Evolutionary conservation across 2,797 vertebrate species (phyloP), one percentile per base, ranked within the genome.

Genomic region (Sandelia bainsii): DNA sequence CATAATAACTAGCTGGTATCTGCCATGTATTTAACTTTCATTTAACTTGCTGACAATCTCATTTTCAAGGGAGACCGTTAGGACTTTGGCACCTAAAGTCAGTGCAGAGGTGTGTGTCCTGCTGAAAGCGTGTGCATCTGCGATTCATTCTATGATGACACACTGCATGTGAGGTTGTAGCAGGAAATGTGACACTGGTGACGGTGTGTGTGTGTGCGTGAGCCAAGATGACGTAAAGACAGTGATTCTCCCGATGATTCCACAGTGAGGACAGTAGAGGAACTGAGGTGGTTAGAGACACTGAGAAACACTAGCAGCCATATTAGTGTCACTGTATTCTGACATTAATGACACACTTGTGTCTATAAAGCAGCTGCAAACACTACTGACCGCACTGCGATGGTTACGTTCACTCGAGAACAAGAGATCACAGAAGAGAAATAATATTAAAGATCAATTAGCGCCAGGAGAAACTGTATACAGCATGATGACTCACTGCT

Each of bases 161-260:
- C 13, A 20, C 4, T 37, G 34, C 2, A 1, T 62, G n/a, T 37
- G 34, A 61, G 37, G 51, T 59, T 7, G 9, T 14, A 19, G 54
- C 42, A 53, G 48, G 27, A 2, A 52, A 69, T 23, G 23, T 59
- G 60, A 63, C 64, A 37, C 34, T 51, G 44, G 52, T 65, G 42
- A 45, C 44, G 17, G 9, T 1, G 53, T 25, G 40, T 60, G 59
- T 53, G 39, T 32, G 54, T 53, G 32, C 54, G 12, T 40, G 12
- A 12, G 39, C 39, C 25, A 0, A n/a, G 1, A 52, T 22, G 44
- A 49, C 4, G 37, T 48, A 13, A 60, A 29, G 12, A 12, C 12
- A 62, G 16, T 17, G 2, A 20, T 46, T 46, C 19, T n/a, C 16
- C 5, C 17, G 8, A n/a, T 53, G 2, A 34, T 10, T 19, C 20